These are phyloP conservation scores for rabbit (Oryctolagus cuniculus) DNA, from an alignment of 2,113 vertebrate species.

Conservation along the genomic window DNA sequence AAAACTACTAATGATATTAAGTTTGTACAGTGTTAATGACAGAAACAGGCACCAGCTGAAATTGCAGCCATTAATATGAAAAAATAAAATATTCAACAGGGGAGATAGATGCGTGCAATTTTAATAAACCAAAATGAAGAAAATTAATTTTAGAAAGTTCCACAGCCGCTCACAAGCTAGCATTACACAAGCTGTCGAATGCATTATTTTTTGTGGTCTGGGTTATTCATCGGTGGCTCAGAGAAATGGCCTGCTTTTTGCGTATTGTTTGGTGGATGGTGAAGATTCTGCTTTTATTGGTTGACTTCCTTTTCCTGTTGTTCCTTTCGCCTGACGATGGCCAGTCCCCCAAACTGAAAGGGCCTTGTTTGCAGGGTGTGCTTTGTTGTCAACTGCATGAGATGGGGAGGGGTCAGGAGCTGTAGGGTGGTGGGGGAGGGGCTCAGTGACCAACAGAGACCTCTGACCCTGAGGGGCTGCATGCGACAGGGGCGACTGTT, in stretches of 20 bases:
- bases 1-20: slow-evolving; percentile 94
- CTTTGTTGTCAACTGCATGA: neutral
- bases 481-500: neutral
- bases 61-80: slow-evolving; percentile 93
- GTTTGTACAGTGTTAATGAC: slow-evolving; percentile 94
- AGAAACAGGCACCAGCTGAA: slow-evolving; percentile 90
- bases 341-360: neutral
- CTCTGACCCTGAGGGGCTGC: too few species aligned
- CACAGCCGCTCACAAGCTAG: slow-evolving; percentile 80
- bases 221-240: slow-evolving; percentile 79
- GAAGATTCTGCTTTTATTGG: slow-evolving; percentile 65
- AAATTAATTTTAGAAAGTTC: slow-evolving; percentile 91
- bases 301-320: slow-evolving; percentile 61
- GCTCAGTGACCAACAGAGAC: neutral
- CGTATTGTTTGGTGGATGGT: slow-evolving; percentile 70
- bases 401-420: too few species aligned
- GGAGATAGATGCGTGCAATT: slow-evolving; percentile 92
- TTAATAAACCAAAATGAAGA: slow-evolving; percentile 93
- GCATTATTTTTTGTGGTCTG: slow-evolving; percentile 77
- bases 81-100: slow-evolving; percentile 93
- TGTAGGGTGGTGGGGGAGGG: too few species aligned
- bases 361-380: neutral
- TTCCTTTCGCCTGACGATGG: neutral
- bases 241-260: slow-evolving; percentile 69
- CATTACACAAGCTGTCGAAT: slow-evolving; percentile 73